These are phyloP conservation scores for Acronicta psi DNA, from an alignment of 2,888 invertebrate species.

Conservation along the genomic window DNA sequence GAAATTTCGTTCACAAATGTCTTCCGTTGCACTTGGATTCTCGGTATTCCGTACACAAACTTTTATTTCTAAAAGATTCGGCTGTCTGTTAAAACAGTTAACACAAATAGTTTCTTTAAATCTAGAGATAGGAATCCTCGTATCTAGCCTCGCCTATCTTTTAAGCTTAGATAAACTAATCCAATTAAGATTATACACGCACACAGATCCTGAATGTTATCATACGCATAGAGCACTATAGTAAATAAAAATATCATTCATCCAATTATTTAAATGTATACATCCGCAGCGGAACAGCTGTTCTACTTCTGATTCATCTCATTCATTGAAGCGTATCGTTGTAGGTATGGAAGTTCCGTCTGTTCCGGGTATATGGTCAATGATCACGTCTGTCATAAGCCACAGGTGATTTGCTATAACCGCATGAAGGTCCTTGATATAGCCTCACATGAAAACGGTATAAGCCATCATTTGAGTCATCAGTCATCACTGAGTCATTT, in stretches of 20 bases:
- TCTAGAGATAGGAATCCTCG: too few species aligned
- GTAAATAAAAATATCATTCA: neutral
- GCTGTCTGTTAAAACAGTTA: too few species aligned
- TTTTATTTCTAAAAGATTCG: too few species aligned
- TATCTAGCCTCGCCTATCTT: neutral
- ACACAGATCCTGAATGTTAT: slow-evolving; percentile 22
- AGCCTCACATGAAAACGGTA: slow-evolving; percentile 53
- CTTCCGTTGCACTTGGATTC: neutral
- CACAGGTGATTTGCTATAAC: slow-evolving; percentile 45
- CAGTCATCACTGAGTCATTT: slow-evolving; percentile 70
- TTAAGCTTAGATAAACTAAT: slow-evolving; percentile 12
- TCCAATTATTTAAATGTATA: neutral
- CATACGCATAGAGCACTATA: neutral
- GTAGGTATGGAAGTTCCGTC: slow-evolving; percentile 13
- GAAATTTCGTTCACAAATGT: too few species aligned
- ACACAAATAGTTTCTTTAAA: neutral
- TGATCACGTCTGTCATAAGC: slow-evolving; percentile 9
- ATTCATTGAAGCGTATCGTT: slow-evolving; percentile 3
- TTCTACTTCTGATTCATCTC: slow-evolving; percentile 38
- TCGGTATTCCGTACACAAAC: too few species aligned
- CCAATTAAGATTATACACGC: slow-evolving; percentile 31
- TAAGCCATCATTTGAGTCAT: slow-evolving; percentile 67
- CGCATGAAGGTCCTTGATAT: slow-evolving; percentile 55
- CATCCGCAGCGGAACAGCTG: slow-evolving; percentile 16
- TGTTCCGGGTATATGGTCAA: slow-evolving; percentile 33